Conservation (phyloP, 1,140 invertebrate genomes). For the Physella acuta region DNA sequence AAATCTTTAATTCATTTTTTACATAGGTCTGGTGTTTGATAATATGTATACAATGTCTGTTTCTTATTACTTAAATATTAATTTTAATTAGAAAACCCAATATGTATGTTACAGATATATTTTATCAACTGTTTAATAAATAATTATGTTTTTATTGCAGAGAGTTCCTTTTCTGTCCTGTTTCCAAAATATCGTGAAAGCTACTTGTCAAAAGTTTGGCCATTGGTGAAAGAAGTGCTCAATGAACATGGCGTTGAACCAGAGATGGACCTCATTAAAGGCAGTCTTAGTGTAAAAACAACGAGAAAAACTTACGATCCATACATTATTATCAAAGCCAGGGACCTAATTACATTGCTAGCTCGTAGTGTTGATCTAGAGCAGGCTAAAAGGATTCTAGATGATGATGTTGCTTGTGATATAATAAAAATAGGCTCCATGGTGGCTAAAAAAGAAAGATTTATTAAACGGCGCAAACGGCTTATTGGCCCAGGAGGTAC, state of each 20-base stretch:
- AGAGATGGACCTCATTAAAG: slow-evolving; percentile 92
- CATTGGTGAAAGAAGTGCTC: slow-evolving; percentile 85
- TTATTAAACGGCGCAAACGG: slow-evolving; percentile 91
- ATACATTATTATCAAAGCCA: slow-evolving; percentile 93
- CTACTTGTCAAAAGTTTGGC: slow-evolving; percentile 95
- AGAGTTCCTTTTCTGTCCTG: slow-evolving; percentile 78
- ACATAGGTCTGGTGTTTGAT: background rate
- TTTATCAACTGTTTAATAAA: background rate
- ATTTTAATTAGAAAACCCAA: too few species aligned
- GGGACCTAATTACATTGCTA: slow-evolving; percentile 93
- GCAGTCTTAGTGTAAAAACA: slow-evolving; percentile 91
- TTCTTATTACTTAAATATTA: background rate
- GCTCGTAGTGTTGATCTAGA: slow-evolving; percentile 96
- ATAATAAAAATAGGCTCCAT: slow-evolving; percentile 95
- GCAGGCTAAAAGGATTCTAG: slow-evolving; percentile 70
- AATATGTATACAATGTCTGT: background rate
- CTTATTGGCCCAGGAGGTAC: slow-evolving; percentile 96
- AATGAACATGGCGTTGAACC: slow-evolving; percentile 72
- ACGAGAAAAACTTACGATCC: slow-evolving; percentile 99
- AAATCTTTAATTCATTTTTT: background rate
- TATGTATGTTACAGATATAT: too few species aligned
- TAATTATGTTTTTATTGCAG: slow-evolving; percentile 43
- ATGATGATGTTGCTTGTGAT: slow-evolving; percentile 91
- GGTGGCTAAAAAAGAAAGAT: slow-evolving; percentile 90
- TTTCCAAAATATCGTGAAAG: slow-evolving; percentile 94